Evolutionary conservation across 30 jellyfish, hydroid and myxozoan genomes (phyloP).

Genomic region (Aurelia coerulea): DNA sequence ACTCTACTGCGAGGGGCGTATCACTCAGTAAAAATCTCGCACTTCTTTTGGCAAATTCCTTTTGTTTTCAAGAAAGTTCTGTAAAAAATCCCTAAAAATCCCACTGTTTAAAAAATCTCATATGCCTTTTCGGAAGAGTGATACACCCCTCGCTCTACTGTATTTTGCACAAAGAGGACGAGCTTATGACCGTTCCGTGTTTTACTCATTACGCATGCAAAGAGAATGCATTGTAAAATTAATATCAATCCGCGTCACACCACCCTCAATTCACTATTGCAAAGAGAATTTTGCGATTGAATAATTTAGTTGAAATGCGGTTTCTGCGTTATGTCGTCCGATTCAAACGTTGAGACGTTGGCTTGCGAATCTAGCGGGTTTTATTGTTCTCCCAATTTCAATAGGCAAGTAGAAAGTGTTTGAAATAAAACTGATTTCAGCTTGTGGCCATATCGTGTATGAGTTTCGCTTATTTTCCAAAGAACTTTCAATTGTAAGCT

Average conservation of each 20-base stretch:
- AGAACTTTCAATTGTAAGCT: no score
- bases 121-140: no score
- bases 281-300: conserved; percentile 2
- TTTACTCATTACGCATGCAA: neutral
- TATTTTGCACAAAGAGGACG: no score
- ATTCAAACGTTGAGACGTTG: conserved; percentile 2
- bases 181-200: neutral
- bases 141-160: no score
- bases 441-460: conserved; percentile 33
- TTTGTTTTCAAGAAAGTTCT: no score
- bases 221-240: neutral
- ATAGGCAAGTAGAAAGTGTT: conserved; percentile 13
- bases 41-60: no score
- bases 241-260: conserved; percentile 1
- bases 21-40: no score
- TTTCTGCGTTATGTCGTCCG: conserved; percentile 28
- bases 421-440: conserved; percentile 3
- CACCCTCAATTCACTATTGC: conserved; percentile 10
- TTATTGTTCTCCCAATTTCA: conserved; percentile 9
- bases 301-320: conserved; percentile 30
- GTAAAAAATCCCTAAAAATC: no score
- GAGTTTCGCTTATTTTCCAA: no score
- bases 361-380: neutral
- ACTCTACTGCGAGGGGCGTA: no score
- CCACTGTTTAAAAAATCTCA: no score